Percentiles rank a stretch among this genome's conserved stretches.
phyloP scores from a whole-genome alignment of 2,797 vertebrate genomes.

The Telmatherina bonti region DNA sequence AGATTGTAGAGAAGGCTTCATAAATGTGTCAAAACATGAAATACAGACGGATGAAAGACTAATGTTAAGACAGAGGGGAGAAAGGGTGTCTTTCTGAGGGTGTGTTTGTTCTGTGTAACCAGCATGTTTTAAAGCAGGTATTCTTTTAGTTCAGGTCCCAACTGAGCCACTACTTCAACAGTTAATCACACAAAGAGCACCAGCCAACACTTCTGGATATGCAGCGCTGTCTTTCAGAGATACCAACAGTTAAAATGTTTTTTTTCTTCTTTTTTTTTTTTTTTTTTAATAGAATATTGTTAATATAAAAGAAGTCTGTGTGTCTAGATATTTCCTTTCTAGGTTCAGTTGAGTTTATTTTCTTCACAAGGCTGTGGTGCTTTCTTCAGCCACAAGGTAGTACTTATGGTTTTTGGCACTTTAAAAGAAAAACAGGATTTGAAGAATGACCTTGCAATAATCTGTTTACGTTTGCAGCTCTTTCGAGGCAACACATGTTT shows the following conservation, averaged over 20 bases:
- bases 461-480: conserved; percentile 68
- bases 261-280: conserved; percentile 54
- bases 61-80: conserved; percentile 15
- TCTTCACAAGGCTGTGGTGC: conserved; percentile 75
- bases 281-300: conserved; percentile 79
- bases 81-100: conserved; percentile 21
- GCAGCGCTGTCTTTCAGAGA: conserved; percentile 79
- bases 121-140: conserved; percentile 39
- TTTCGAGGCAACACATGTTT: conserved; percentile 61
- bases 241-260: conserved; percentile 75
- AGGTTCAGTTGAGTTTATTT: conserved; percentile 59
- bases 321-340: conserved; percentile 55
- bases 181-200: conserved; percentile 30
- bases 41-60: conserved; percentile 24
- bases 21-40: conserved; percentile 30
- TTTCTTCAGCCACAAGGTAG: conserved; percentile 72
- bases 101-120: conserved; percentile 18
- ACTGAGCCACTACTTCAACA: conserved; percentile 34
- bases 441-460: conserved; percentile 61
- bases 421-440: conserved; percentile 74
- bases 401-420: conserved; percentile 81
- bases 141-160: conserved; percentile 27
- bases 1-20: conserved; percentile 20
- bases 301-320: conserved; percentile 79
- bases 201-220: conserved; percentile 65